Evolutionary conservation across 2,113 vertebrate genomes (phyloP), one percentile per base, ranked within the genome.

Genomic region (Andinoacara biseriatus): DNA sequence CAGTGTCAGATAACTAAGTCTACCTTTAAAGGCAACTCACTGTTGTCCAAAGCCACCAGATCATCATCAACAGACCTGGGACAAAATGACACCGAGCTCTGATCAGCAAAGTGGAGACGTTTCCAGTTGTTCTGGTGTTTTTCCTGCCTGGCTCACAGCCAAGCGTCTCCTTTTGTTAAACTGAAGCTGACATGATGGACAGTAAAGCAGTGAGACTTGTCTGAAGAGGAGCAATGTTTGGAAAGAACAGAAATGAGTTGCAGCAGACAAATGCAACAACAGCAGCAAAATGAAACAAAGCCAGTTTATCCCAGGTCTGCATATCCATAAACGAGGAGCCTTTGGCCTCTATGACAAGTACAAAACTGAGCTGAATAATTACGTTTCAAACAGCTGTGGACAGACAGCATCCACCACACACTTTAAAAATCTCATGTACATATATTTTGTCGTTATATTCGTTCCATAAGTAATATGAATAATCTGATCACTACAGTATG

Each of bases 21-120:
- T 43, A 63, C 78, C 91, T 86, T 91, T 88, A 85, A 93, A 88
- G 91, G 84, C 90, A 90, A 80, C 86, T 91, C 88, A 89, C 90
- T 90, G 88, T 91, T 86, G 87, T 91, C 83, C 35, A n/a, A 77
- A 88, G 58, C 83, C 85, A 84, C 62, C 85, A 79, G 76, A 84
- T 40, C 75, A 7, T 62, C 74, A 17, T 9, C 79, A 2, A 1
- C 67, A 84, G 86, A 90, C 81, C 84, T 17, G 85, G 85, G 79
- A 89, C 72, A 54, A 10, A 85, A 13, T 0, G 26, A 76, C 40
- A 7, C 40, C 1, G 17, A 74, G 38, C 9, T 60, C 31, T 46
- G 22, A 7, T 7, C 2, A 24, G 26, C 4, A 24, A 24, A 5
- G 2, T 35, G 11, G 10, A 18, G 4, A 35, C 2, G 8, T 10